Conservation (phyloP, 1,140 invertebrate species). For the Pararge aegeria region DNA sequence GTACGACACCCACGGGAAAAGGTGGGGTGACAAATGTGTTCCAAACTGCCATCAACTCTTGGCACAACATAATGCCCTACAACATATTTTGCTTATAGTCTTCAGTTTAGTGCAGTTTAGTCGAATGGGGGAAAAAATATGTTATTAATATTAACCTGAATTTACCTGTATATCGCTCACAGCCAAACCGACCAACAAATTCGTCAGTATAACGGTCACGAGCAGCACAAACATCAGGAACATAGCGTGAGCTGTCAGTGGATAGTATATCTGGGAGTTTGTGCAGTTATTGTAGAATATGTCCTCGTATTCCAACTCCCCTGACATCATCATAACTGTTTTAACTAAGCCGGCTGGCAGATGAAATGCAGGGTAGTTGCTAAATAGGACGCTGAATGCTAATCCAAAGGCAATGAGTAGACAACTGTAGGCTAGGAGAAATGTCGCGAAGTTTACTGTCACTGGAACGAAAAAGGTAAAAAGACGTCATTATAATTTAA, state of each 20-base stretch:
- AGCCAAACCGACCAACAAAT: conserved; percentile 91
- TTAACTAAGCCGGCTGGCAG: conserved; percentile 85
- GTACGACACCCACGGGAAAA: too few species aligned
- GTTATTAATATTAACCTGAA: not conserved
- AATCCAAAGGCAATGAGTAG: conserved; percentile 89
- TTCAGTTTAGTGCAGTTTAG: too few species aligned
- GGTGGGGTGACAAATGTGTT: too few species aligned
- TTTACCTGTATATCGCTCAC: conserved; percentile 88
- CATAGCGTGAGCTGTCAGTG: conserved; percentile 87
- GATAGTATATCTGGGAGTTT: conserved; percentile 79
- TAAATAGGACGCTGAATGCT: conserved; percentile 89
- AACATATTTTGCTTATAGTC: too few species aligned
- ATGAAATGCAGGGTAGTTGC: conserved; percentile 86
- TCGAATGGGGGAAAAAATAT: too few species aligned
- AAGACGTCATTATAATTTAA: too few species aligned
- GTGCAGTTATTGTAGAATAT: conserved; percentile 85
- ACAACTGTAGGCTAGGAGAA: conserved; percentile 89
- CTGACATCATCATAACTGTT: conserved; percentile 94
- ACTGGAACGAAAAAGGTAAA: conserved; percentile 72
- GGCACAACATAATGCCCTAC: too few species aligned
- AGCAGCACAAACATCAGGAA: conserved; percentile 89
- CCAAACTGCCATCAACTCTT: too few species aligned
- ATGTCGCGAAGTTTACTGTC: conserved; percentile 90
- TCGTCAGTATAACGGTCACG: conserved; percentile 92
- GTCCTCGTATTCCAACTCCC: conserved; percentile 91